Base-by-base conservation (phyloP, 2,113 vertebrate species). In the Litocranius walleri region DNA sequence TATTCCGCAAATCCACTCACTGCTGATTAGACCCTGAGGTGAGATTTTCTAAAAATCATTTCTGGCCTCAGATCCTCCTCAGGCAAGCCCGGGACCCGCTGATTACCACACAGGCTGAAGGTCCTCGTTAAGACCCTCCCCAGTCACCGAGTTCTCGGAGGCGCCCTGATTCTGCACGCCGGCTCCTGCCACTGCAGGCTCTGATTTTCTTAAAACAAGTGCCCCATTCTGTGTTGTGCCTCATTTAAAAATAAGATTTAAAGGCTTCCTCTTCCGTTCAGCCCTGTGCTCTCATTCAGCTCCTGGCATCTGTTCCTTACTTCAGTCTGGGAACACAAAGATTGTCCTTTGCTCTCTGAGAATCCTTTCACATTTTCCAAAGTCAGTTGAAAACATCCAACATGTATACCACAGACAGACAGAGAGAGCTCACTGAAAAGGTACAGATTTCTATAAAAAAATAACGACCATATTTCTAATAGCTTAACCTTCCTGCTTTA, bases 151-250 rank as follows among this genome's bases (percentile, higher is more conserved):
- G 0, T 12, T 33, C 21, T 29, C 71, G 15, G 50, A 36, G 43
- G 48, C n/a, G 25, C 33, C 23, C 86, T 19, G 36, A 52, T 6
- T 4, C 19, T 6, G 10, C 36, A 2, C 16, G 13, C 2, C 3
- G 52, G 3, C 27, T 36, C 17, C 9, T 1, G 0, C 11, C 6
- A 7, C 25, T 0, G 9, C 25, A 5, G 7, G 7, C 67, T 10
- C 4, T 27, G 11, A 4, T 30, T 48, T 77, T 36, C 57, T 33
- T 7, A 7, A 71, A 88, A 80, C 36, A 74, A 91, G 61, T 14
- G 21, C 52, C 14, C 56, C 6, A 9, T 89, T 48, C 77, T 62
- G 17, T 4, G 67, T 56, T 21, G 67, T 10, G n/a, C 29, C 59
- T 90, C 89, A 59, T 83, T 82, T 29, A 81, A 78, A 95, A 95